Evolutionary conservation across 2,113 vertebrate species (phyloP).

Genomic region (Hemiscyllium ocellatum): DNA sequence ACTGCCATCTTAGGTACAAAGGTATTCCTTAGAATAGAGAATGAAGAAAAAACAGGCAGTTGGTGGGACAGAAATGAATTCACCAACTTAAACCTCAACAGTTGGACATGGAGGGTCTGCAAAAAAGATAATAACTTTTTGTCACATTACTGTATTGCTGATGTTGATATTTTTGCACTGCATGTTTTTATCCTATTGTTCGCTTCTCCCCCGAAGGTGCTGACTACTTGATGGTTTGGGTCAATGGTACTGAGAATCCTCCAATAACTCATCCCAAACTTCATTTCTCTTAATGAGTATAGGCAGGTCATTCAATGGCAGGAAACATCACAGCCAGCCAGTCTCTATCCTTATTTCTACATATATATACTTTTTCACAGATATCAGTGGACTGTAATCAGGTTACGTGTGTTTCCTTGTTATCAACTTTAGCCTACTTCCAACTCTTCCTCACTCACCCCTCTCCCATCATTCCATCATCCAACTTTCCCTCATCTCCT

Average conservation of each 20-base stretch:
- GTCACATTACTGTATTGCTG: background rate
- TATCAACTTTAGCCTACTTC: background rate
- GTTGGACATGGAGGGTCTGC: background rate
- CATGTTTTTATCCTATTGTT: background rate
- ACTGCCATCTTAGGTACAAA: too few species aligned
- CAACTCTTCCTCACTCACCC: too few species aligned
- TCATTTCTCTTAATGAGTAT: background rate
- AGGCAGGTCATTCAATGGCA: background rate
- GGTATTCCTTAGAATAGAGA: too few species aligned
- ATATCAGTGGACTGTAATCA: background rate
- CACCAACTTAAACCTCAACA: background rate
- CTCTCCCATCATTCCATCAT: too few species aligned
- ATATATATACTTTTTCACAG: background rate
- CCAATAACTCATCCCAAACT: background rate
- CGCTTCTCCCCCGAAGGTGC: background rate
- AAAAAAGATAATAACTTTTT: background rate
- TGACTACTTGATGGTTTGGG: background rate
- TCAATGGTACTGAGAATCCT: background rate
- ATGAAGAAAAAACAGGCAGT: too few species aligned
- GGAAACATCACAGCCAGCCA: background rate
- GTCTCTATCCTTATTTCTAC: background rate
- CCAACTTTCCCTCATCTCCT: background rate
- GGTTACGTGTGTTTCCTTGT: background rate
- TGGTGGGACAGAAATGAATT: background rate
- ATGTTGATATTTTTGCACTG: background rate